These are phyloP conservation scores for Actinostola sp. DNA, from an alignment of 92 coral and sea anemone genomes.

Conservation along the genomic window DNA sequence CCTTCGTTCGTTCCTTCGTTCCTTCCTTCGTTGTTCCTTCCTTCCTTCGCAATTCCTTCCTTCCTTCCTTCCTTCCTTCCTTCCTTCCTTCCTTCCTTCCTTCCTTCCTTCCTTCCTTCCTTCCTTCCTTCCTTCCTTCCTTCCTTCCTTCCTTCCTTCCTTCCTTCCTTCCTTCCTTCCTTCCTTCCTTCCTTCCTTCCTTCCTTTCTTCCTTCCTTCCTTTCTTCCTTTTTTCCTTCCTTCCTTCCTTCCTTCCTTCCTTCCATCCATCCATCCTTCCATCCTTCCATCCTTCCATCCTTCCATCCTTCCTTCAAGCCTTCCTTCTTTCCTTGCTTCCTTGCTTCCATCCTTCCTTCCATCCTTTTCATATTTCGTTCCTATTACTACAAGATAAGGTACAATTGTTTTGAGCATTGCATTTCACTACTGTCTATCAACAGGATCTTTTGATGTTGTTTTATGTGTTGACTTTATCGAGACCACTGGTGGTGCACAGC, in stretches of 20 bases:
- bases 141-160: too few species aligned
- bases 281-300: too few species aligned
- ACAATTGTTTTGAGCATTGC: not conserved
- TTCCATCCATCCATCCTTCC: too few species aligned
- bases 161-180: not conserved
- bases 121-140: not conserved
- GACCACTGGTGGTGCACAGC: slow-evolving; percentile 74
- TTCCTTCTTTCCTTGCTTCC: too few species aligned
- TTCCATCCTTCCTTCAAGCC: too few species aligned
- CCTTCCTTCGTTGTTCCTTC: too few species aligned
- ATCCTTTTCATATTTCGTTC: not conserved
- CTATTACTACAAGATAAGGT: not conserved
- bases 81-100: not conserved
- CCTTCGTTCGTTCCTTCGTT: too few species aligned
- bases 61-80: too few species aligned
- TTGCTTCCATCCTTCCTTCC: too few species aligned
- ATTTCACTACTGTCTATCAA: not conserved
- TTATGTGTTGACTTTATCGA: slow-evolving; percentile 91
- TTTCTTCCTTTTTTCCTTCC: not conserved
- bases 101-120: not conserved
- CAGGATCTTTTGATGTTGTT: slow-evolving; percentile 88
- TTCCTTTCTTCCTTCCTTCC: too few species aligned
- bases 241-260: too few species aligned
- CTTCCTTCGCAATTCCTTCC: slow-evolving; percentile 3
- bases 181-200: not conserved